Evolutionary conservation across 2,797 vertebrate species (phyloP).

Genomic region (Pseudochromis fuscus): DNA sequence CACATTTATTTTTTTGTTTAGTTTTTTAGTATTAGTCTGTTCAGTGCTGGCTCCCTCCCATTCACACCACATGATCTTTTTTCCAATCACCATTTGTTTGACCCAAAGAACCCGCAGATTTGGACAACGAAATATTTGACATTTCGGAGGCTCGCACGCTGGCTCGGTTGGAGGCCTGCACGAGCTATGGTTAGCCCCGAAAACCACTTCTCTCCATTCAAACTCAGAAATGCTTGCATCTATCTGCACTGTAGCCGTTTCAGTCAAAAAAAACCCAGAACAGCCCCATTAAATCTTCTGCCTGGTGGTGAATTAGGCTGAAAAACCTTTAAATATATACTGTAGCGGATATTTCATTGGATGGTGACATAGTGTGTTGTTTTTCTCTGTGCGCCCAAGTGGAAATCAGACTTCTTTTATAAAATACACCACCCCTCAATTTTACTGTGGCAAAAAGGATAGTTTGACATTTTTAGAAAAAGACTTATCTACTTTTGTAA

Average conservation of each 20-base stretch:
- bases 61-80: constrained; percentile 19
- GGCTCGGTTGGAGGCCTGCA: constrained; percentile 23
- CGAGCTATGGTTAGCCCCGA: constrained; percentile 28
- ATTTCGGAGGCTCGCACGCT: constrained; percentile 43
- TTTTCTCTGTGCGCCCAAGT: neutral
- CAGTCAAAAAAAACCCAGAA: constrained; percentile 6
- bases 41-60: neutral
- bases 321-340: neutral
- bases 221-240: constrained; percentile 10
- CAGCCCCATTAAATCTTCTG: constrained; percentile 1
- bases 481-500: too few relatives aligned
- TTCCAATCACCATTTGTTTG: constrained; percentile 38
- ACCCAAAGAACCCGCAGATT: constrained; percentile 53
- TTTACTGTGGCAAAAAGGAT: neutral
- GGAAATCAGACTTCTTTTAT: neutral
- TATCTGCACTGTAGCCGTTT: constrained; percentile 16
- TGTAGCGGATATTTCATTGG: neutral
- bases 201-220: constrained; percentile 45
- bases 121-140: constrained; percentile 44
- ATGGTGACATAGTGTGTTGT: neutral
- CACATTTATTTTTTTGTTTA: neutral
- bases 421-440: neutral
- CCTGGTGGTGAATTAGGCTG: neutral
- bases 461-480: neutral
- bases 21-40: constrained; percentile 23